phyloP scores from a whole-genome alignment of 2,888 invertebrate genomes.

The Steromphala cineraria region DNA sequence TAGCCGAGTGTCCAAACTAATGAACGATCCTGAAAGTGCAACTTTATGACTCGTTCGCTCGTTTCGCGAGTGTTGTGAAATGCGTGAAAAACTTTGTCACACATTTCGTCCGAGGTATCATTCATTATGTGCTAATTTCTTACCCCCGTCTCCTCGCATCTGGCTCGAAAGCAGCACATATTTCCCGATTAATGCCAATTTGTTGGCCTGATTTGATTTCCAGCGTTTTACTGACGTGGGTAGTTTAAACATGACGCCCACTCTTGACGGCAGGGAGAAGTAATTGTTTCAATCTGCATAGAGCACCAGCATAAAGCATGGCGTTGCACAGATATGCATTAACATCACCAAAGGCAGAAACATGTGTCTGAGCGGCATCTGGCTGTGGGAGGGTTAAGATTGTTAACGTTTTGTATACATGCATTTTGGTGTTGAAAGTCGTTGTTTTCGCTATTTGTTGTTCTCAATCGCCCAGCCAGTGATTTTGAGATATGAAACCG shows the following conservation, averaged over 20 bases:
- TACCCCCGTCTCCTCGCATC: background rate
- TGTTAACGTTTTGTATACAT: too few species aligned
- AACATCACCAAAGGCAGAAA: too few species aligned
- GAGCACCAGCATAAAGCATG: background rate
- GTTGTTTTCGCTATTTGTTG: too few species aligned
- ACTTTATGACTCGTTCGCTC: slow-evolving; percentile 11
- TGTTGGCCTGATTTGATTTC: slow-evolving; percentile 8
- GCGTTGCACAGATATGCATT: background rate
- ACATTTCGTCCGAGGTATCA: background rate
- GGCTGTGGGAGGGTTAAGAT: too few species aligned
- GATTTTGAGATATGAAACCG: too few species aligned
- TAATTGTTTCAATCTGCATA: slow-evolving; percentile 8
- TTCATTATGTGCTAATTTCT: slow-evolving; percentile 21
- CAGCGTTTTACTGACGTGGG: background rate
- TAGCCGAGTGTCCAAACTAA: slow-evolving; percentile 1
- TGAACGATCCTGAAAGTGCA: slow-evolving; percentile 4
- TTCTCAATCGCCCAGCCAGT: too few species aligned
- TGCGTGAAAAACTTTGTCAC: slow-evolving; percentile 26
- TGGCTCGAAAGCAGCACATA: slow-evolving; percentile 16
- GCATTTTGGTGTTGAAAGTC: too few species aligned
- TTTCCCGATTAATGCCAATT: slow-evolving; percentile 18
- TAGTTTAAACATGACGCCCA: slow-evolving; percentile 12
- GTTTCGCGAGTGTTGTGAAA: background rate
- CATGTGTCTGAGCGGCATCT: too few species aligned
- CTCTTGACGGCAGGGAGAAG: background rate